Evolutionary conservation across 2,888 invertebrate species (phyloP), one percentile per base, ranked within the genome.

Genomic region (Campoplex capitator): DNA sequence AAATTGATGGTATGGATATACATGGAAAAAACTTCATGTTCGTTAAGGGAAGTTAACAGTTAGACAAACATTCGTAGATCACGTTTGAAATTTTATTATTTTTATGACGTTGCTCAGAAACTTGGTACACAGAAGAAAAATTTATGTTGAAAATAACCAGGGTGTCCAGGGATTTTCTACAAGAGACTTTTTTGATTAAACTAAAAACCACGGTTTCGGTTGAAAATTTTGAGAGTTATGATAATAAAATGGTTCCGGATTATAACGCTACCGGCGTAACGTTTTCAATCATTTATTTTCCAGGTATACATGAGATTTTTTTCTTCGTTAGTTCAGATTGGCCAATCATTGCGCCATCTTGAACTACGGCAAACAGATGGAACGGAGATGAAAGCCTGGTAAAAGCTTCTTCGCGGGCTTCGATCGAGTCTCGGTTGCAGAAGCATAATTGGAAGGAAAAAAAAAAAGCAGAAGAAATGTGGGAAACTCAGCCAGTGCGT

Each of bases 341-440:
- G 23, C n/a, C 51, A 67, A 67, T 67, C 16, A 77, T n/a, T 51
- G 13, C n/a, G 38, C n/a, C 32, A 13, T 54, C 51, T 51, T 67
- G 9, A 23, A 51, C 38, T 65, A 67, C 51, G 62, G 23, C 54
- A 38, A 67, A 76, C 58, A 56, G 18, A 85, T 48, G 68, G 13
- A 67, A 35, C 18, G 28, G 67, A 67, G 58, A 62, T 35, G 45
- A 48, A 28, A 67, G 68, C 13, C 23, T 48, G 32, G 48, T 70
- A 76, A 32, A 58, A 51, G 32, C 42, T 16, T 32, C 54, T 45
- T 83, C 70, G 76, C 42, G 80, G 16, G 62, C 77, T 80, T 77
- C 86, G 80, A 86, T 86, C 73, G 78, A 86, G 80, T 86, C 77
- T 77, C 80, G 71, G 83, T 83, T 73, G 32, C 28, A 74, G 42